Percentiles rank a stretch among this genome's conserved stretches.
phyloP scores from a whole-genome alignment of 2,113 vertebrate species.

The Malurus alboscapulatus region DNA sequence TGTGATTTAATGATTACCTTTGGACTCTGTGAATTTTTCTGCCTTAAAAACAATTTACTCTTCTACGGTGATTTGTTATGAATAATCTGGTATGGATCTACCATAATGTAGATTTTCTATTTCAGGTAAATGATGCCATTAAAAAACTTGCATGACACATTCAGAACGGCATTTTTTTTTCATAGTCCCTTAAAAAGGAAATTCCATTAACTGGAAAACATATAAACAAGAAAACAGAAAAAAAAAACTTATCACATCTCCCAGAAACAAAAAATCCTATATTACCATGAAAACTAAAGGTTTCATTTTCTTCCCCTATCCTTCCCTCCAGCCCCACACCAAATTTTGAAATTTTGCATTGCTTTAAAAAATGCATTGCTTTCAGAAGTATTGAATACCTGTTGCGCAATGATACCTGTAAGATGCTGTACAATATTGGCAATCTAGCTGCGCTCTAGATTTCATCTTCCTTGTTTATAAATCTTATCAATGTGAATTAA shows the following conservation, averaged over 20 bases:
- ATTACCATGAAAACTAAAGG: fast-evolving
- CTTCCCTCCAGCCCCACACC: fast-evolving
- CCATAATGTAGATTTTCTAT: neutral
- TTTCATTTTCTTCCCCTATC: neutral
- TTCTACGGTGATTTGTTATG: neutral
- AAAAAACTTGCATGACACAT: neutral
- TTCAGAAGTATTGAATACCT: neutral
- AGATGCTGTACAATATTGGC: neutral
- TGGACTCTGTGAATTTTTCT: neutral
- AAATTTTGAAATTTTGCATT: neutral
- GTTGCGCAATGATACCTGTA: fast-evolving
- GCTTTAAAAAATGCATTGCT: neutral
- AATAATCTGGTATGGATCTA: neutral
- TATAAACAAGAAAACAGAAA: neutral
- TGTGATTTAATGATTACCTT: neutral
- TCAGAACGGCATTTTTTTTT: neutral
- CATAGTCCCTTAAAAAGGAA: neutral
- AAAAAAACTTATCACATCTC: fast-evolving
- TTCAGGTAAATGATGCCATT: neutral
- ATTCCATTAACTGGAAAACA: neutral
- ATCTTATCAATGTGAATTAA: neutral
- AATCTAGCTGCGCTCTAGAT: neutral
- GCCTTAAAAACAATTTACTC: neutral
- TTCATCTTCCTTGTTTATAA: neutral
- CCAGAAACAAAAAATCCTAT: neutral